Evolutionary conservation across 2,113 vertebrate genomes (phyloP).

Genomic region (Callionymus lyra): DNA sequence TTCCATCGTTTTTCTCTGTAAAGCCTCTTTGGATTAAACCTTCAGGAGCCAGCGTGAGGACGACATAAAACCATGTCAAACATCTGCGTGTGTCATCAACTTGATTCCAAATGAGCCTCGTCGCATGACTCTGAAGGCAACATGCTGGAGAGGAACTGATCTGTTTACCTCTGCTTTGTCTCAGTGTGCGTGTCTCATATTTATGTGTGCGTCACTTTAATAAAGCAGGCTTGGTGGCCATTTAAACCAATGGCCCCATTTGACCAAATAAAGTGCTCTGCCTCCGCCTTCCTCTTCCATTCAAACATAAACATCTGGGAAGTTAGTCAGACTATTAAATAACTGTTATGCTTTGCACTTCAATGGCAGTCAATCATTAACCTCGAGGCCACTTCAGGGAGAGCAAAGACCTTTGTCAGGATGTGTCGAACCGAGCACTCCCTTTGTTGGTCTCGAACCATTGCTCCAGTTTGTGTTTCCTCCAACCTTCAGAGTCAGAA

Average conservation of each 20-base stretch:
- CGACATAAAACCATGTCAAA: slow-evolving; percentile 25
- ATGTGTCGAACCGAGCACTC: too few relatives aligned
- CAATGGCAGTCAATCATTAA: not conserved
- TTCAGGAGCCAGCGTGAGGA: slow-evolving; percentile 27
- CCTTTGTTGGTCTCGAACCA: too few relatives aligned
- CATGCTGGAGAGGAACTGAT: slow-evolving; percentile 29
- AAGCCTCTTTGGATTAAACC: slow-evolving; percentile 49
- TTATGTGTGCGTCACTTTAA: too few relatives aligned
- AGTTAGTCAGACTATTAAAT: slow-evolving; percentile 13
- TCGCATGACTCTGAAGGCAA: slow-evolving; percentile 5
- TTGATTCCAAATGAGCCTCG: slow-evolving; percentile 14
- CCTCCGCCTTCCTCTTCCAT: slow-evolving; percentile 15
- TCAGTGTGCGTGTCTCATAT: slow-evolving; percentile 3
- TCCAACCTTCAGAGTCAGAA: too few relatives aligned
- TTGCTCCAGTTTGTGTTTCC: too few relatives aligned
- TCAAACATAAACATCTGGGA: slow-evolving; percentile 29
- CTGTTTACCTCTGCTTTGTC: slow-evolving; percentile 20
- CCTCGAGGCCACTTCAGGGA: too few relatives aligned
- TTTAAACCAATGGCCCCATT: slow-evolving; percentile 14
- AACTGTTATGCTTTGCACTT: too few relatives aligned
- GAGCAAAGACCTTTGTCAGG: too few relatives aligned
- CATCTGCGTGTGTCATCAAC: slow-evolving; percentile 2
- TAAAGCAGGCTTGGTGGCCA: too few relatives aligned
- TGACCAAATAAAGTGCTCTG: slow-evolving; percentile 37
- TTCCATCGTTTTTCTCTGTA: slow-evolving; percentile 20